Evolutionary conservation across 2,888 invertebrate genomes (phyloP).

Genomic region (Agrilus biguttatus): DNA sequence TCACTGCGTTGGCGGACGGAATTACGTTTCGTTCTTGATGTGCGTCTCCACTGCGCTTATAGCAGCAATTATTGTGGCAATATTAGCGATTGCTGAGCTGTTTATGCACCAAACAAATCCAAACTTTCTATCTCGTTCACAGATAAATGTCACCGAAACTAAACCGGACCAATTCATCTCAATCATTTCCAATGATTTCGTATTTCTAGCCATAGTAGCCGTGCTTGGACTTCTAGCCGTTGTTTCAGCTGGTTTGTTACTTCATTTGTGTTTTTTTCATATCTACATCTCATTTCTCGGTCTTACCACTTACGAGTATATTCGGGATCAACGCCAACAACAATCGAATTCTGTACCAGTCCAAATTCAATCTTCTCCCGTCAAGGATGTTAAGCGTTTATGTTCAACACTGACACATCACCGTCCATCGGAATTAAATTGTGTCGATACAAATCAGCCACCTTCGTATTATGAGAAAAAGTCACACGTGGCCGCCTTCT

Average conservation of each 20-base stretch:
- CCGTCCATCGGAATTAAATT: constrained; percentile 29
- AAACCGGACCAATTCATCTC: constrained; percentile 11
- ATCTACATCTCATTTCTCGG: constrained; percentile 73
- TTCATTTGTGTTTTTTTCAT: constrained; percentile 80
- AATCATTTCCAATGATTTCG: constrained; percentile 37
- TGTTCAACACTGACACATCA: constrained; percentile 9
- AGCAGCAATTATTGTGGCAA: constrained; percentile 53
- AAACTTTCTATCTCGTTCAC: constrained; percentile 37
- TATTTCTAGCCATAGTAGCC: constrained; percentile 43
- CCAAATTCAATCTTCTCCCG: constrained; percentile 6
- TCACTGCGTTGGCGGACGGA: constrained; percentile 86
- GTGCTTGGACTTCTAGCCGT: constrained; percentile 57
- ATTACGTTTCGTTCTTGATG: constrained; percentile 73
- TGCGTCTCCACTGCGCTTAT: constrained; percentile 67
- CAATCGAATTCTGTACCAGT: constrained; percentile 14
- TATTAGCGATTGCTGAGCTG: constrained; percentile 55
- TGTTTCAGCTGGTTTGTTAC: constrained; percentile 58
- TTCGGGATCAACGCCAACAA: constrained; percentile 39
- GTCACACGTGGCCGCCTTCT: constrained; percentile 20
- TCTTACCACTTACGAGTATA: constrained; percentile 82
- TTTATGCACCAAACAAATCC: constrained; percentile 47
- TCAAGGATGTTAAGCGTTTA: constrained; percentile 9
- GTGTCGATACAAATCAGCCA: constrained; percentile 9
- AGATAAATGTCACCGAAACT: constrained; percentile 8
- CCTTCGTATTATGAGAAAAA: constrained; percentile 19